A percentile compares a stretch with the other conserved stretches of the same genome.
Conservation (phyloP, 2,113 vertebrate species). For the Oreochromis aureus region DNA sequence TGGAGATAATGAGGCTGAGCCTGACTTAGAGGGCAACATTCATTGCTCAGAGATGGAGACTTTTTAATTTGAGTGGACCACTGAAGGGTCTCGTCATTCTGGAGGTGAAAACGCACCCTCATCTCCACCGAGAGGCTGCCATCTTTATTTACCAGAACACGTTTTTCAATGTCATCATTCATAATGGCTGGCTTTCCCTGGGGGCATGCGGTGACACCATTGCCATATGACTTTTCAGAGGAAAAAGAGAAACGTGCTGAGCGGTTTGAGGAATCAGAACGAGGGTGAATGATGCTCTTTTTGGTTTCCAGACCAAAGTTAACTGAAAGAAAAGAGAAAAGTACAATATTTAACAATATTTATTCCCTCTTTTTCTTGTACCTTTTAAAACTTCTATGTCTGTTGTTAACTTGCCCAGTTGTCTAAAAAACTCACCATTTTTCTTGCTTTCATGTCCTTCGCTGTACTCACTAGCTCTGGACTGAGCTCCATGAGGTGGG, state of each 20-base stretch:
- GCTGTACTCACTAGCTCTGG: conserved; percentile 58
- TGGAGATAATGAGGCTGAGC: conserved; percentile 28
- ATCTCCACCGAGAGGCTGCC: conserved; percentile 90
- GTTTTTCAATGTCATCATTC: conserved; percentile 83
- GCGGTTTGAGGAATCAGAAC: conserved; percentile 76
- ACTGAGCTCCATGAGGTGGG: conserved; percentile 51
- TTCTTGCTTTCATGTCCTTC: conserved; percentile 74
- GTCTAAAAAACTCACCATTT: conserved; percentile 39
- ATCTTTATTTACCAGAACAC: conserved; percentile 81
- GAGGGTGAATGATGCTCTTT: conserved; percentile 84
- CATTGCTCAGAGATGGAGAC: conserved; percentile 64
- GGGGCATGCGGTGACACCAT: conserved; percentile 11
- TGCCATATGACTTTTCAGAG: conserved; percentile 74
- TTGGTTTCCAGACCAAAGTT: conserved; percentile 85
- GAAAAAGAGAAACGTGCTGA: conserved; percentile 74
- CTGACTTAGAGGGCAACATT: conserved; percentile 49
- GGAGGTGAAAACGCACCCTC: conserved; percentile 84
- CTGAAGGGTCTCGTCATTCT: conserved; percentile 75
- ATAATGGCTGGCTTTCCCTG: conserved; percentile 61
- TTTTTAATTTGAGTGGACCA: conserved; percentile 82
- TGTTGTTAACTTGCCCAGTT: background rate
- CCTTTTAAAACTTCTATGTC: background rate
- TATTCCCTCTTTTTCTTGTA: background rate
- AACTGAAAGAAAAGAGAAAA: conserved; percentile 55
- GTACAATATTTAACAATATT: background rate